These are phyloP conservation scores for Drosophila pallidifrons DNA, from an alignment of 1,140 invertebrate genomes.

Conservation along the genomic window DNA sequence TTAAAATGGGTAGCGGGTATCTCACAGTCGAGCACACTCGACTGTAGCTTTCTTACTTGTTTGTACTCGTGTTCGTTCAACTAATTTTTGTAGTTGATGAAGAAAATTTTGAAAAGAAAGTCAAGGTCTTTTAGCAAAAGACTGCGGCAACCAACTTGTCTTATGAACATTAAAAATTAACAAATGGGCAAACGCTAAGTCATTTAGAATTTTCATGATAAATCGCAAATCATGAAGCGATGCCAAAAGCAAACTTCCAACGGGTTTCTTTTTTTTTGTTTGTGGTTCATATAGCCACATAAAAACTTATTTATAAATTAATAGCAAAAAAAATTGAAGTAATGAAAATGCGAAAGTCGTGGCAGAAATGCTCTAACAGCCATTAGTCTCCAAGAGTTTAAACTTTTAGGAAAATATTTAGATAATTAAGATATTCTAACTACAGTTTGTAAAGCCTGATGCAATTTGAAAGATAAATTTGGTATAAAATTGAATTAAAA, in stretches of 20 bases:
- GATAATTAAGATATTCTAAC: neutral
- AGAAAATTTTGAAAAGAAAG: slow-evolving; percentile 75
- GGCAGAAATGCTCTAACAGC: slow-evolving; percentile 30
- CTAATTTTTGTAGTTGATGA: slow-evolving; percentile 60
- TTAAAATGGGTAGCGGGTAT: no score
- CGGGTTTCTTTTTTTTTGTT: slow-evolving; percentile 27
- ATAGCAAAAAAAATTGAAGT: slow-evolving; percentile 57
- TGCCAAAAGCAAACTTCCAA: slow-evolving; percentile 37
- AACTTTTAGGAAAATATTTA: neutral
- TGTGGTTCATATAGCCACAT: slow-evolving; percentile 30
- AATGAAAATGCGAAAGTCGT: slow-evolving; percentile 41
- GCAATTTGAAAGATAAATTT: no score
- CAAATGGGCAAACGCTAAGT: slow-evolving; percentile 60
- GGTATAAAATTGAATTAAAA: neutral
- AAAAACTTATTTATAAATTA: slow-evolving; percentile 74
- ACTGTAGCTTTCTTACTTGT: no score
- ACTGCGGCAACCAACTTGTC: slow-evolving; percentile 59
- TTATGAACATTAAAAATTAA: slow-evolving; percentile 63
- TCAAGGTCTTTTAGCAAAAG: slow-evolving; percentile 69
- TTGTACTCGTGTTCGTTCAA: slow-evolving; percentile 34
- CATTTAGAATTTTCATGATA: slow-evolving; percentile 78
- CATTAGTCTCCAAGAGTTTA: neutral
- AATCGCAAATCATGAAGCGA: slow-evolving; percentile 63
- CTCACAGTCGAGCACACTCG: no score
- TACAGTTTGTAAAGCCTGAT: neutral